Conservation (phyloP, 2,113 vertebrate species). For the Cephalopterus ornatus region DNA sequence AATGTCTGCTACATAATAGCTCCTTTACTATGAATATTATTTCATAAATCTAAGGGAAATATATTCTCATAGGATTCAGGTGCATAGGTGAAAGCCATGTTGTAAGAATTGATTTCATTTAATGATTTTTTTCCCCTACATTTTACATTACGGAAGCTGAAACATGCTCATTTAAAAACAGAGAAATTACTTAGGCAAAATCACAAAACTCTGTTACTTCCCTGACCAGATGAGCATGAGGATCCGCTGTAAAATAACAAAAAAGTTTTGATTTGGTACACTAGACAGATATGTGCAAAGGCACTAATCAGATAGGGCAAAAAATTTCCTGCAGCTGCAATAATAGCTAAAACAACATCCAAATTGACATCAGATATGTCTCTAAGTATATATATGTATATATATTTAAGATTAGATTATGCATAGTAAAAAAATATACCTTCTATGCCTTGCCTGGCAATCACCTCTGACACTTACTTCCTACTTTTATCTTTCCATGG, state of each 20-base stretch:
- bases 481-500: not conserved
- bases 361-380: not conserved
- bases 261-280: not conserved
- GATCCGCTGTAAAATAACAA: not conserved
- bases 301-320: not conserved
- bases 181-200: not conserved
- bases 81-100: not conserved
- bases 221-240: not conserved
- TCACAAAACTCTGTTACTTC: not conserved
- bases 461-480: not conserved
- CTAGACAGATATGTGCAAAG: not conserved
- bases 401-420: not conserved
- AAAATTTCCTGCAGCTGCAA: not conserved
- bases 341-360: not conserved
- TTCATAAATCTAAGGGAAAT: not conserved
- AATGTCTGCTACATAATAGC: not conserved
- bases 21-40: not conserved
- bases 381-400: not conserved
- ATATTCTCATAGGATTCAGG: not conserved
- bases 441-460: not conserved
- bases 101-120: not conserved
- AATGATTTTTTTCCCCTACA: not conserved
- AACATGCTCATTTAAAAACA: not conserved
- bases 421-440: not conserved
- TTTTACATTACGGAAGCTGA: not conserved